Evolutionary conservation across 2,888 invertebrate species (phyloP), one percentile per base, ranked within the genome.

Genomic region (Sialis lutaria): DNA sequence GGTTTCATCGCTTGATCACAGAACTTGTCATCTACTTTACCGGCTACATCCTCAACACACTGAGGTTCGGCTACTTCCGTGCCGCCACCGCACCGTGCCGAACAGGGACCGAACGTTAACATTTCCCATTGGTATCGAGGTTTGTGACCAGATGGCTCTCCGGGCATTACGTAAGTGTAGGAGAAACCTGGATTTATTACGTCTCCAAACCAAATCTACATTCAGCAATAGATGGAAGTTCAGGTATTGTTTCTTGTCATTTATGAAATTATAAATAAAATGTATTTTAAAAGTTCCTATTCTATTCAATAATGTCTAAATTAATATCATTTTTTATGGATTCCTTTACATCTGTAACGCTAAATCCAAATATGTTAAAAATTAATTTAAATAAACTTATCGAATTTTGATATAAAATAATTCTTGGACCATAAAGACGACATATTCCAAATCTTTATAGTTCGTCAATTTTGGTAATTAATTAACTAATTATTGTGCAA

Each of bases 111-210:
- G 74, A 75, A 79, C 49, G 75, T 75, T 32, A 73, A 64, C 54
- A 71, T 69, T 51, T 73, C 68, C 80, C 80, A 81, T 44, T 67
- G 66, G 56, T 77, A 80, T 50, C 68, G 68, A 0, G 75, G 75
- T 22, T 64, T 63, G 43, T 74, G 67, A 34, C 64, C 67, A 4
- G 65, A 64, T 52, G 75, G 73, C 47, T 67, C 60, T 40, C 70
- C 67, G 6, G 75, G 73, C 49, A 75, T 69, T 0, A 76, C 73
- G 60, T 75, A 79, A 54, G 72, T 73, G 59, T 74, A 77, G 41
- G 61, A 62, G 35, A 77, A 65, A 1, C 78, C 78, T 5, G 74
- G 74, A 56, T 78, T 78, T 42, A 65, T 64, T 35, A 59, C 57
- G 46, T 59, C 60, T 51, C 60, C 65, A 52, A 63, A 66, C 5